phyloP scores from a whole-genome alignment of 1,140 invertebrate genomes.

The Ceratoteleas bidentatus region DNA sequence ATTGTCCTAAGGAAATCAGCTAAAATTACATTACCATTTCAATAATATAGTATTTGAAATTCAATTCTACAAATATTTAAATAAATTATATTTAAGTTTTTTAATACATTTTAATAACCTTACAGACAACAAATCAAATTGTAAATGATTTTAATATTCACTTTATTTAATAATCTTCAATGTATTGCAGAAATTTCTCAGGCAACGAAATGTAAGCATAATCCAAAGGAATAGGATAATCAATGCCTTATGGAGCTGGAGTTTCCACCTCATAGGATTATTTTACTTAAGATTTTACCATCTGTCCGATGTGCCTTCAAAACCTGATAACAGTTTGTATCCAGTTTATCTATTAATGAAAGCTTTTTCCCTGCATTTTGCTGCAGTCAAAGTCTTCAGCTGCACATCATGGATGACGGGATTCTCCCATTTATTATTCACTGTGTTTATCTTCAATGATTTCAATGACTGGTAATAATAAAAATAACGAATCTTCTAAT shows the following conservation, averaged over 20 bases:
- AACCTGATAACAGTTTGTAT: slow-evolving; percentile 13
- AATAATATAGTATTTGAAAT: too few species aligned
- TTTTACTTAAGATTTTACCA: slow-evolving; percentile 37
- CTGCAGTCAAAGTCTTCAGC: slow-evolving; percentile 57
- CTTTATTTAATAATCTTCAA: too few species aligned
- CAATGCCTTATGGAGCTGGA: slow-evolving; percentile 51
- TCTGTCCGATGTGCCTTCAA: slow-evolving; percentile 35
- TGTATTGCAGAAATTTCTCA: slow-evolving; percentile 20
- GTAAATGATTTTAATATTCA: too few species aligned
- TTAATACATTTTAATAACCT: too few species aligned
- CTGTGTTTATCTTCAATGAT: slow-evolving; percentile 68
- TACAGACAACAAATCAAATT: too few species aligned
- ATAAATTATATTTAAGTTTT: too few species aligned
- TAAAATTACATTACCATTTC: too few species aligned
- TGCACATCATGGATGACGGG: slow-evolving; percentile 68
- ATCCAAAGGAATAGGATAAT: slow-evolving; percentile 47
- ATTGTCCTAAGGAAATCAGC: too few species aligned
- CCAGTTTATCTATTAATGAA: slow-evolving; percentile 36
- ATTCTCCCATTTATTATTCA: slow-evolving; percentile 70
- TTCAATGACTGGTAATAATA: too few species aligned
- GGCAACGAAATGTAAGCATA: slow-evolving; percentile 19
- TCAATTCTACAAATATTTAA: too few species aligned
- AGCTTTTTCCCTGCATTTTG: slow-evolving; percentile 49
- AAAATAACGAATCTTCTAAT: too few species aligned
- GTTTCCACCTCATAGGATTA: slow-evolving; percentile 42